phyloP scores from a whole-genome alignment of 2,113 vertebrate genomes.

The Potamarius usumacintae region DNA sequence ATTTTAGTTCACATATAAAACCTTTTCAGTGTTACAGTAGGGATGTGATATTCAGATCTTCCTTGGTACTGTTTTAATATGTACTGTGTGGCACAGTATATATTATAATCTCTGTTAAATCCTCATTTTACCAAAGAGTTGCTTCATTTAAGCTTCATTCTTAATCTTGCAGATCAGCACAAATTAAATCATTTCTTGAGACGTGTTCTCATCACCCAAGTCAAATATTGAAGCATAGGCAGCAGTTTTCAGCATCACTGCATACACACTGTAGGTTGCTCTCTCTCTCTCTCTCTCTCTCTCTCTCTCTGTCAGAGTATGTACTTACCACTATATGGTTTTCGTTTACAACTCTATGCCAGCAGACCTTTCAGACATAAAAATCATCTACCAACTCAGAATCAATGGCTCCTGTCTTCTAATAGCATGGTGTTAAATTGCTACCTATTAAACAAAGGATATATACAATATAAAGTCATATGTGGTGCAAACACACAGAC shows the following conservation, averaged over 20 bases:
- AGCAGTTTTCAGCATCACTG: constrained; percentile 11
- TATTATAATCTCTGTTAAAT: constrained; percentile 29
- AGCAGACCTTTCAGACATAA: constrained; percentile 65
- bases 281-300: constrained; percentile 44
- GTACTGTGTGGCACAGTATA: background rate
- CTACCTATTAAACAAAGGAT: constrained; percentile 61
- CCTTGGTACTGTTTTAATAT: background rate
- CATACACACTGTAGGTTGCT: constrained; percentile 14
- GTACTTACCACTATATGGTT: constrained; percentile 59
- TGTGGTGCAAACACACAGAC: constrained; percentile 44
- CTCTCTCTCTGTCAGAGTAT: constrained; percentile 45
- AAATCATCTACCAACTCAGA: constrained; percentile 64
- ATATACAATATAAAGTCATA: constrained; percentile 53
- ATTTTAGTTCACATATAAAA: background rate
- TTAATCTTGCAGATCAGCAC: constrained; percentile 37
- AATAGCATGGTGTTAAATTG: constrained; percentile 62
- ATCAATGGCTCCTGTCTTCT: constrained; percentile 60
- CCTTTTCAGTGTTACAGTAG: background rate
- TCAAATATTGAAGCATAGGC: constrained; percentile 27
- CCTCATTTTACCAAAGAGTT: constrained; percentile 23
- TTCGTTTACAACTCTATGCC: constrained; percentile 63
- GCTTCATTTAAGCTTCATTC: constrained; percentile 29
- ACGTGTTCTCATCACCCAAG: constrained; percentile 13
- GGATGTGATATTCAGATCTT: background rate
- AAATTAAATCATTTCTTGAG: constrained; percentile 24